Evolutionary conservation across 2,113 vertebrate genomes (phyloP), one percentile per base, ranked within the genome.

Genomic region (Atherinomorus stipes): DNA sequence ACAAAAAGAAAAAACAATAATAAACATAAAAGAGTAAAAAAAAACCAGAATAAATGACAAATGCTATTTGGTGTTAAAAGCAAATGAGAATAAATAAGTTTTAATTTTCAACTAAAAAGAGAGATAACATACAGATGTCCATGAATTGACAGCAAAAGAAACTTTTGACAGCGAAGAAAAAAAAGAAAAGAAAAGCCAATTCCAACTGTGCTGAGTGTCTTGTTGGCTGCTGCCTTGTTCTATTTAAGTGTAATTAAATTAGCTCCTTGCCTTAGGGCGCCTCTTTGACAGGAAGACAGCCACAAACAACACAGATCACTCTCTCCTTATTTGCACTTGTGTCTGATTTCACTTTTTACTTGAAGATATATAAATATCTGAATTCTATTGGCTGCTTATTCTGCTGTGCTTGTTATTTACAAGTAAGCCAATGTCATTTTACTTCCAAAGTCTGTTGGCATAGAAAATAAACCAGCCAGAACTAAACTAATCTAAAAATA

Each of bases 161-260:
- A 71, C 11, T 11, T 34, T n/a, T n/a, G n/a, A n/a, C n/a, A n/a
- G n/a, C n/a, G n/a, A n/a, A n/a, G n/a, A n/a, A n/a, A n/a, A n/a
- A n/a, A n/a, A n/a, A n/a, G 44, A 80, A 10, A 2, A 26, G 51
- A 72, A 78, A 84, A 77, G 28, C 23, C 64, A 26, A 51, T 66
- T 9, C 71, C 77, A 65, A 57, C 66, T 71, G 66, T 31, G 67
- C 59, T 28, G 72, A 19, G 49, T 83, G 78, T 78, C 65, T 76
- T 56, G 47, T 69, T 74, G 68, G 66, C 63, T 67, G 73, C 74
- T 74, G 63, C 53, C 58, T 74, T 66, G 38, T 72, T 85, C 72
- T 85, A 71, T 89, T 89, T 81, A 69, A 31, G 34, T 71, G 61
- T 63, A 89, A 88, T 90, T 87, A 84, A 90, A 85, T 86, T 71